Percentiles rank a stretch among this genome's conserved stretches.
Evolutionary conservation across 1,140 invertebrate genomes (phyloP).

Genomic region (Euura lappo): DNA sequence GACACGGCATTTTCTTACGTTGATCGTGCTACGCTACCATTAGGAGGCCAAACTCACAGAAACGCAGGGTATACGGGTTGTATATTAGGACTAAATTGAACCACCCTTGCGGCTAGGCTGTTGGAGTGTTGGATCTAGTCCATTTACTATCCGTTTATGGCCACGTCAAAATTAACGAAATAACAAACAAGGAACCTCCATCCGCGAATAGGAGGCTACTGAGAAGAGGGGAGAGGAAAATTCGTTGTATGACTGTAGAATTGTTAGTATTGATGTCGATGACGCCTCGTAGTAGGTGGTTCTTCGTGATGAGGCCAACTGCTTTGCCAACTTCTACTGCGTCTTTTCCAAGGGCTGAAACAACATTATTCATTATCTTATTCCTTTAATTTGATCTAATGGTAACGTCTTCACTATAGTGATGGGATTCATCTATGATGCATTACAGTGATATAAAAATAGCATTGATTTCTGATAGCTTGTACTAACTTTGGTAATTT

Average conservation of each 20-base stretch:
- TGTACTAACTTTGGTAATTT: slow-evolving; percentile 54
- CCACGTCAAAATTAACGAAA: no score
- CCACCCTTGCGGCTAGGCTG: no score
- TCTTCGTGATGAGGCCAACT: slow-evolving; percentile 49
- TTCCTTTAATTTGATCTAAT: not conserved
- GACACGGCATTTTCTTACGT: no score
- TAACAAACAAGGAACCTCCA: no score
- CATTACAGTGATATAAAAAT: no score
- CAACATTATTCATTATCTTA: slow-evolving; percentile 3
- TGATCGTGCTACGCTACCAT: no score
- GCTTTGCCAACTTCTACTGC: slow-evolving; percentile 53
- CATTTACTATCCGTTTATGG: no score
- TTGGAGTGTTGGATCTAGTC: no score
- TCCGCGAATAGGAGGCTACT: no score
- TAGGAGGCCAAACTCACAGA: no score
- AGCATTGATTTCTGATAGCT: not conserved
- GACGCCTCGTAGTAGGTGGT: slow-evolving; percentile 38
- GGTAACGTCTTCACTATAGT: not conserved
- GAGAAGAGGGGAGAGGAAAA: not conserved
- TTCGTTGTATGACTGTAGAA: not conserved
- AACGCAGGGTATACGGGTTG: no score
- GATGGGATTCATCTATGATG: not conserved
- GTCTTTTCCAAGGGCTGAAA: slow-evolving; percentile 49
- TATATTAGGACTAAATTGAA: no score
- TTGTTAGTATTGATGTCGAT: slow-evolving; percentile 41